Evolutionary conservation across 1,140 invertebrate species (phyloP), one percentile per base, ranked within the genome.

Genomic region (Pachypsylla venusta): DNA sequence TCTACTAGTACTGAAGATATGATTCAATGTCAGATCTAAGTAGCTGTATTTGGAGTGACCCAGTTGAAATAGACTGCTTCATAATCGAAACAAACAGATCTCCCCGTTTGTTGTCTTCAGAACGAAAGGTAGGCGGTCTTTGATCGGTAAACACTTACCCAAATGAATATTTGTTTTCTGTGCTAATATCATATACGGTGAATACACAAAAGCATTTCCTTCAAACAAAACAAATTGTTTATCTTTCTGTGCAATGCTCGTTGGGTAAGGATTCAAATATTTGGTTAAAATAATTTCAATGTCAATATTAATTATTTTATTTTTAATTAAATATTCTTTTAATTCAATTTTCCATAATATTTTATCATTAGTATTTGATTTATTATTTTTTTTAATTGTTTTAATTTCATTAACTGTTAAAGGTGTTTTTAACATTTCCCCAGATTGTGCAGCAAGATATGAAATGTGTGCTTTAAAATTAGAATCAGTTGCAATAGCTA

Each of bases 151-250:
- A n/a, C n/a, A 48, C 42, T 5, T 19, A 48, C 42, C 42, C 16
- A 48, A 48, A 19, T 48, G 42, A 5, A 96, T 79, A 20, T 76
- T 82, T 0, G 92, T 92, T 58, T 82, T 90, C 71, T 96, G 91
- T 22, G 82, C 83, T 1, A 66, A 70, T 0, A 89, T 83, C 54
- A 70, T 66, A 69, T 98, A 98, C 1, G 91, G 89, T 0, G 85
- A 82, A 67, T 82, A 94, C 5, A 87, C 76, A 69, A 93, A 91
- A 54, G 89, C 75, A 67, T 87, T 93, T 28, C 89, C 92, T 56
- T 73, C 78, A 67, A 87, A 96, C 62, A 83, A 80, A 1, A 98
- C 89, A 56, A 95, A 74, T 70, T 98, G 95, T 65, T 93, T 93
- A 67, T 98, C 93, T 62, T 87, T 83, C 70, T 98, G 95, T 0